Percentiles rank a stretch among this genome's conserved stretches.
Conservation (phyloP, 1,140 invertebrate genomes). For the Melipona quadrifasciata region DNA sequence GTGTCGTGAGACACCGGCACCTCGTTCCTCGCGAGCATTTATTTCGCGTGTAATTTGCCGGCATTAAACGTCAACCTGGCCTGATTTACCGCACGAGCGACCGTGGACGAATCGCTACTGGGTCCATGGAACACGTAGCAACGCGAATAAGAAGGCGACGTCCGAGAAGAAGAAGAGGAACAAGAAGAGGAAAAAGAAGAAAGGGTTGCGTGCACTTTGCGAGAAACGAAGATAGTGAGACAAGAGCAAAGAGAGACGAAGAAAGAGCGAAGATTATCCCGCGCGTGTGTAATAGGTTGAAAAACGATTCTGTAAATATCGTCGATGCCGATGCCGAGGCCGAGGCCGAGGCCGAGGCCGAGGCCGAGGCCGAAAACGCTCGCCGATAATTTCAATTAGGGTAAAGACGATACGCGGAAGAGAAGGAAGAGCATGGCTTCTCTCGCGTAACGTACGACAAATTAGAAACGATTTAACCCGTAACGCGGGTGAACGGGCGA, state of each 20-base stretch:
- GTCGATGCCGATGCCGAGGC: not conserved
- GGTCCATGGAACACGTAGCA: constrained; percentile 73
- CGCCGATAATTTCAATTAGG: not conserved
- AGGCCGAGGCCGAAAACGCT: not conserved
- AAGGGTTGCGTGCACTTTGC: constrained; percentile 55
- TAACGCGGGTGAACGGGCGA: not conserved
- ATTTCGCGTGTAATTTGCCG: constrained; percentile 81
- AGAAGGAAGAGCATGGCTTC: not conserved
- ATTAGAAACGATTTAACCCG: not conserved
- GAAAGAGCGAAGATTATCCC: constrained; percentile 30
- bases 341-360: no score
- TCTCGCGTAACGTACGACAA: not conserved
- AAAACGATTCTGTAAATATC: constrained; percentile 5
- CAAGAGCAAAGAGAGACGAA: not conserved
- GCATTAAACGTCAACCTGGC: constrained; percentile 78
- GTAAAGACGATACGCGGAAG: not conserved
- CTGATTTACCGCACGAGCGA: constrained; percentile 79
- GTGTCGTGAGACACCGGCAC: constrained; percentile 33
- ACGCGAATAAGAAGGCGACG: constrained; percentile 44
- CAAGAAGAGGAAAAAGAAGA: constrained; percentile 30
- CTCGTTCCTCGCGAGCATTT: constrained; percentile 73
- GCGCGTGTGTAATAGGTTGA: constrained; percentile 23
- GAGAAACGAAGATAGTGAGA: constrained; percentile 17
- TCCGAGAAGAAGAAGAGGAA: constrained; percentile 12
- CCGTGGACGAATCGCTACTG: constrained; percentile 78